Conservation (phyloP, 2,888 invertebrate species). For the Neoascia interrupta region DNA sequence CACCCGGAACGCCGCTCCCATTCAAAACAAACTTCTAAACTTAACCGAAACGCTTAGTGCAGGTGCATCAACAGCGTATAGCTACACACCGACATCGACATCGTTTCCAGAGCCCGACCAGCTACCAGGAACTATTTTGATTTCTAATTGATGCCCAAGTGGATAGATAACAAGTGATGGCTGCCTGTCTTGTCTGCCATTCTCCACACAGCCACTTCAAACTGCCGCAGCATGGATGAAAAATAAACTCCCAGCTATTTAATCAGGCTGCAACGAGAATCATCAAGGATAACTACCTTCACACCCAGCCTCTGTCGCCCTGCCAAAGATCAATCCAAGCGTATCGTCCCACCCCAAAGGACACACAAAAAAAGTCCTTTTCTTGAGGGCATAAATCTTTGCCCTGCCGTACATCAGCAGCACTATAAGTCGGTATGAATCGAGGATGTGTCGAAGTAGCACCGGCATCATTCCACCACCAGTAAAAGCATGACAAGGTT, state of each 20-base stretch:
- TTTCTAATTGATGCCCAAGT: conserved; percentile 69
- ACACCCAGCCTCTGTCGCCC: conserved; percentile 6
- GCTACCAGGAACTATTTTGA: conserved; percentile 58
- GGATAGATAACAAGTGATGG: conserved; percentile 64
- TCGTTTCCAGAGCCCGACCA: conserved; percentile 9
- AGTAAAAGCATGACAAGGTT: conserved; percentile 47
- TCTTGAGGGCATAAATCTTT: conserved; percentile 58
- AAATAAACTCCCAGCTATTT: conserved; percentile 44
- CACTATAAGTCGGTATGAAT: conserved; percentile 66
- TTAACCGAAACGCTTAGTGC: conserved; percentile 50
- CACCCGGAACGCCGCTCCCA: background rate
- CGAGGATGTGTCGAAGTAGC: conserved; percentile 66
- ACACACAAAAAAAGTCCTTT: conserved; percentile 20
- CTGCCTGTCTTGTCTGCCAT: conserved; percentile 46
- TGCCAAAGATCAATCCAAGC: conserved; percentile 62
- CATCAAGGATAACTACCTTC: conserved; percentile 67
- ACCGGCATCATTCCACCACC: conserved; percentile 19
- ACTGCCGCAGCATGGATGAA: conserved; percentile 47
- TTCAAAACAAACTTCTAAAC: conserved; percentile 44
- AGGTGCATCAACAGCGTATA: conserved; percentile 60
- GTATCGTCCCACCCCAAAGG: conserved; percentile 30
- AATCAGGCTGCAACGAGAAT: conserved; percentile 69
- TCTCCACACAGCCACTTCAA: conserved; percentile 49
- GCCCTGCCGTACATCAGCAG: conserved; percentile 49
- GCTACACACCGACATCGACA: conserved; percentile 10